phyloP scores from a whole-genome alignment of 2,797 vertebrate species.

The Anas georgica region DNA sequence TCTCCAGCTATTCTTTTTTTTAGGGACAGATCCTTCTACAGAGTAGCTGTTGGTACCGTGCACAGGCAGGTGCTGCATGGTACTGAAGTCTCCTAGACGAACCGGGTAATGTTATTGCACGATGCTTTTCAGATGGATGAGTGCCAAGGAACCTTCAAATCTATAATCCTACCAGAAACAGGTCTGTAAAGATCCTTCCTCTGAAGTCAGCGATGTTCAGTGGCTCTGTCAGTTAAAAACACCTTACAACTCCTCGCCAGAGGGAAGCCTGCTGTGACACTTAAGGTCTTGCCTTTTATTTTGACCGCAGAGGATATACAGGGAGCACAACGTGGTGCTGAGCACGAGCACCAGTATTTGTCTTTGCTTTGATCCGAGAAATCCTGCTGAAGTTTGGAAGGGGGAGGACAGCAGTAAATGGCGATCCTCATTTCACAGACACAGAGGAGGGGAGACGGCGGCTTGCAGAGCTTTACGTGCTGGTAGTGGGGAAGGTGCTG shows the following conservation, averaged over 20 bases:
- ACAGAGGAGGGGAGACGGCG: not conserved
- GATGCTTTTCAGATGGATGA: not conserved
- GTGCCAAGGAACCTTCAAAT: not conserved
- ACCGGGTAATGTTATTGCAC: not conserved
- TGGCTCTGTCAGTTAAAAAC: not conserved
- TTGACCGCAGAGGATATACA: not conserved
- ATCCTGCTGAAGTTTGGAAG: not conserved
- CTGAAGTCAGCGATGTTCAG: not conserved
- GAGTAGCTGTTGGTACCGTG: not conserved
- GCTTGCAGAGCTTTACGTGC: not conserved
- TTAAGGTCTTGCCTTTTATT: not conserved
- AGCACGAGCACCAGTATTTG: not conserved
- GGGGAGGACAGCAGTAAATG: not conserved
- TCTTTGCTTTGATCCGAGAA: not conserved
- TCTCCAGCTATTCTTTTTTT: not conserved
- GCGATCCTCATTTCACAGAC: not conserved
- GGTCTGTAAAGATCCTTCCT: not conserved
- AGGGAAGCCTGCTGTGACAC: not conserved
- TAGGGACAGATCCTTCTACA: not conserved
- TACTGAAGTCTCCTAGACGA: not conserved
- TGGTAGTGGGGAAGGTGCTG: not conserved
- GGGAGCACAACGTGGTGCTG: fast-evolving
- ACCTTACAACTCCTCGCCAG: not conserved
- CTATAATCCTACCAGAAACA: not conserved
- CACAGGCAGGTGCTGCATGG: not conserved